Evolutionary conservation across 2,113 vertebrate species (phyloP), one percentile per base, ranked within the genome.

Genomic region (Cavia aperea): DNA sequence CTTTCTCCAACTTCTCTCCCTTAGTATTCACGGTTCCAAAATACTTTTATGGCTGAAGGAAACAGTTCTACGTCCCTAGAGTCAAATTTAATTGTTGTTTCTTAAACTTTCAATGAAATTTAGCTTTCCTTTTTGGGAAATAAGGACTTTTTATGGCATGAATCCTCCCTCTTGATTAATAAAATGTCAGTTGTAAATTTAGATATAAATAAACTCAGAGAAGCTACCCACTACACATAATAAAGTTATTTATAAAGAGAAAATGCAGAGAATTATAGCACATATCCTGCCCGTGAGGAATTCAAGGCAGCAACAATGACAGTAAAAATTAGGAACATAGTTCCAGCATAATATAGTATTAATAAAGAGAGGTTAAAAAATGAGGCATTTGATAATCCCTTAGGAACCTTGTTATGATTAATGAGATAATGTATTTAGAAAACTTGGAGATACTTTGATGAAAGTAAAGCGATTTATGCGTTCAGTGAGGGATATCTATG

Each of bases 61-160:
- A 96, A 92, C 18, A 84, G 43, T 63, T 70, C 90, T 58, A 51
- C 11, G 58, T 43, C n/a, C 77, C 81, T 19, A 6, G 91, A 94
- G 63, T 94, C 95, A 77, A 92, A 92, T 95, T 94, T 91, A 86
- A 91, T 92, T 65, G 68, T 65, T 81, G 18, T 81, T 94, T 92
- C 62, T 92, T 49, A 92, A 94, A 90, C 91, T 93, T 91, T 31
- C 83, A 92, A 56, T 58, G 62, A 89, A 92, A 91, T 90, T 93
- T 84, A 92, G n/a, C 56, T 93, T 92, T 88, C 84, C 21, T 92
- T 73, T 93, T 88, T 93, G 87, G 84, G 72, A 94, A 95, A 93
- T 81, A 90, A 92, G 58, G 56, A 58, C 81, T 91, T 75, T 95
- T 95, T 92, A 65, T 65, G 58, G 51, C 36, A 21, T 51, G 63